Base-by-base conservation (phyloP, 2,113 vertebrate species). In the Microtus ochrogaster region DNA sequence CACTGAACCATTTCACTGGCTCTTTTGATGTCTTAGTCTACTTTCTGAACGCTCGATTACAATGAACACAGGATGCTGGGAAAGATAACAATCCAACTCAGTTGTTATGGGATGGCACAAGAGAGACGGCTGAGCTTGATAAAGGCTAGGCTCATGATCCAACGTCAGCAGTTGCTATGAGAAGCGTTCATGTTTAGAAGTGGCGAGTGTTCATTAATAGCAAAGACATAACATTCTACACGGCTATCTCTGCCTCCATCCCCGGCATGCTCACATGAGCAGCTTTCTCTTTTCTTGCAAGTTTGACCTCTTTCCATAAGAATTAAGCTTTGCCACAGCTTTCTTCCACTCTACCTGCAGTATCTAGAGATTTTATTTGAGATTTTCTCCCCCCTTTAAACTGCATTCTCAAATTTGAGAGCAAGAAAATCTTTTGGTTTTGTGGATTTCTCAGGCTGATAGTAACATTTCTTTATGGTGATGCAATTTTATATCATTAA, bases 251-350 rank as follows among this genome's bases (percentile, higher is more conserved):
- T 79, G 0, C 55, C 76, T 91, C 14, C 14, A 78, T 95, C 91
- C 91, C 58, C 13, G 84, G 72, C 77, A 47, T 91, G 92, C 63
- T 96, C 91, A 63, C 90, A 33, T 2, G 2, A 87, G 81, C 89
- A 79, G 77, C 90, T 97, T 94, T 96, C 91, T 96, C 68, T 73
- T 89, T 83, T 84, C 81, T 96, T 36, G 91, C 77, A 72, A 94
- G 55, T 93, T 96, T 96, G 81, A 97, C 93, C 96, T 97, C 94
- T 97, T 97, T 93, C 92, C 90, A 11, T 82, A 95, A 91, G 95
- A 91, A 89, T 22, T 96, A 94, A 78, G 41, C 83, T 97, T 97
- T 97, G 95, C 94, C 90, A 89, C 83, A 89, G n/a, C 73, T 95
- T 96, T 97, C 82, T 95, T 39, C 61, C 68, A 63, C 92, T 96